Conservation (phyloP, 2,113 vertebrate genomes). For the Sander lucioperca region DNA sequence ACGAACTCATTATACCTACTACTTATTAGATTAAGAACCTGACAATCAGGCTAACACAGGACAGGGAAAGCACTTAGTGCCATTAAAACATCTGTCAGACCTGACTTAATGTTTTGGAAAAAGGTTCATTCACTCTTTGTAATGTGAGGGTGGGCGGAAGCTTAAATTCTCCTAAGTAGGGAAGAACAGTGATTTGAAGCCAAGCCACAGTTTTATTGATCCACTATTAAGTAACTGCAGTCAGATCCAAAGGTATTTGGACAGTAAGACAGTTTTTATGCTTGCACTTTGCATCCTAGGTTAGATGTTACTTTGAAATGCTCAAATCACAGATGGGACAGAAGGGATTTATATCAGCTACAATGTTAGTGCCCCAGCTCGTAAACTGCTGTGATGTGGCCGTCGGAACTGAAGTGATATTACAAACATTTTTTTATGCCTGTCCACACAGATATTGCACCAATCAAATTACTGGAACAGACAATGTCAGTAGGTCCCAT, state of each 20-base stretch:
- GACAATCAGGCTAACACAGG: conserved; percentile 45
- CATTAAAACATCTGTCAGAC: conserved; percentile 30
- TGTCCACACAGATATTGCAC: not conserved
- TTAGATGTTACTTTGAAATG: not conserved
- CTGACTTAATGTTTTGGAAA: conserved; percentile 32
- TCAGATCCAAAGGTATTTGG: conserved; percentile 21
- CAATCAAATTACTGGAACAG: not conserved
- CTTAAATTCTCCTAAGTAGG: conserved; percentile 36
- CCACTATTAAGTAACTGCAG: conserved; percentile 31
- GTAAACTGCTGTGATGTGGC: not conserved
- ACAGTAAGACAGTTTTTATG: conserved; percentile 22
- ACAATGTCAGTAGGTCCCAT: not conserved
- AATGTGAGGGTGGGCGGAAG: conserved; percentile 41
- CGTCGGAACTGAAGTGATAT: not conserved
- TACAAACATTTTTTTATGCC: not conserved
- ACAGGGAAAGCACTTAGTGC: conserved; percentile 34
- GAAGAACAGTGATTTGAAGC: conserved; percentile 38
- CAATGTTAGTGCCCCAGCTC: not conserved
- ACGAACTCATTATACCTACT: conserved; percentile 15
- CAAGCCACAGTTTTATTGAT: conserved; percentile 51
- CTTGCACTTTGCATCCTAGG: not conserved
- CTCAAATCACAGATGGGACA: not conserved
- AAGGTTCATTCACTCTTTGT: conserved; percentile 28
- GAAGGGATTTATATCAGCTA: not conserved
- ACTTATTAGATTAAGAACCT: conserved; percentile 52